phyloP scores from a whole-genome alignment of 2,888 invertebrate genomes.

The Harmothoe impar region DNA sequence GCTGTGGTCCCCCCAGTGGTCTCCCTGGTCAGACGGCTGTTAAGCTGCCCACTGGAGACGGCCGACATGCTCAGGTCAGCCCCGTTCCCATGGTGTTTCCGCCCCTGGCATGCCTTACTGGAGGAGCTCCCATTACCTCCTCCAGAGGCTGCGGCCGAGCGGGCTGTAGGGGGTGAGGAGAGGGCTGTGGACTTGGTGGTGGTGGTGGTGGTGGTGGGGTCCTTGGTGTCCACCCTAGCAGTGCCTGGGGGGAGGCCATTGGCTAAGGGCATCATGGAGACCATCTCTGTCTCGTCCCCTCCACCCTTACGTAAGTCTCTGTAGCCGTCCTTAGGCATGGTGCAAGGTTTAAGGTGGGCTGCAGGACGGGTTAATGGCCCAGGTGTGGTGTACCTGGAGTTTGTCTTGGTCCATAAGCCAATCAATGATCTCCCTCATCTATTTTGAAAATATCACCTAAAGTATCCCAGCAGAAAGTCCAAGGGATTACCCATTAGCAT shows the following conservation, averaged over 20 bases:
- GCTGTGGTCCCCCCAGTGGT: background rate
- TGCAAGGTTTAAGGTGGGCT: background rate
- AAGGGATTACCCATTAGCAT: too few relatives aligned
- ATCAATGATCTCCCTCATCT: too few relatives aligned
- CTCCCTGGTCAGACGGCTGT: background rate
- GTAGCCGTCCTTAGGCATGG: conserved; percentile 15
- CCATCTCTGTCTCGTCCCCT: conserved; percentile 40
- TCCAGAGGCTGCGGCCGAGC: background rate
- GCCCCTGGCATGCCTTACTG: background rate
- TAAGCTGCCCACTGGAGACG: background rate
- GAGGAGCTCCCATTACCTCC: background rate
- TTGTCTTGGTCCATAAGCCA: too few relatives aligned
- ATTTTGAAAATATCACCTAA: too few relatives aligned
- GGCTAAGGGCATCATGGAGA: conserved; percentile 1
- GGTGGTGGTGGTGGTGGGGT: background rate
- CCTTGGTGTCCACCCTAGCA: background rate
- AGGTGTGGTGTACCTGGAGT: too few relatives aligned
- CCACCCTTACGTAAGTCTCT: background rate
- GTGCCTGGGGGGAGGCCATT: conserved; percentile 45
- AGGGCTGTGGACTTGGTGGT: background rate
- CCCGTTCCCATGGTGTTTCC: background rate
- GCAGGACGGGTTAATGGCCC: too few relatives aligned
- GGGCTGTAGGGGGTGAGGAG: too few relatives aligned
- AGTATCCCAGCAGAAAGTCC: too few relatives aligned
- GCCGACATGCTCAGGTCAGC: conserved; percentile 32